Evolutionary conservation across 2,797 vertebrate genomes (phyloP).

Genomic region (Phrynocephalus guinanensis): DNA sequence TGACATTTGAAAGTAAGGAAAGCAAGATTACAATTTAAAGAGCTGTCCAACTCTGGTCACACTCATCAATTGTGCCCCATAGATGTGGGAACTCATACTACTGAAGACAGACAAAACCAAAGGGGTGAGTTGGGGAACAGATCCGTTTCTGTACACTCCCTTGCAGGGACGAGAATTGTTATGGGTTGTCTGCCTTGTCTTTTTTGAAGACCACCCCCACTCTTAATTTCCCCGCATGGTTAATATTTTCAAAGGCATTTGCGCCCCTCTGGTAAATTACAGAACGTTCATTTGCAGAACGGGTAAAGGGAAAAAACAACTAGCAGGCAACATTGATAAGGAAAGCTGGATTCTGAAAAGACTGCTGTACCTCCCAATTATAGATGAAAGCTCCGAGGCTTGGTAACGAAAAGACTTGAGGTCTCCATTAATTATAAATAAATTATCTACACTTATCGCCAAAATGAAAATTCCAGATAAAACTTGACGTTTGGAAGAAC

Average conservation of each 20-base stretch:
- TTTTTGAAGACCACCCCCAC: slow-evolving; percentile 32
- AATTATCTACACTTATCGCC: slow-evolving; percentile 72
- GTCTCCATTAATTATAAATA: slow-evolving; percentile 77
- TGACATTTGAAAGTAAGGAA: neutral
- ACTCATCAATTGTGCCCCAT: neutral
- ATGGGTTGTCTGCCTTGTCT: slow-evolving; percentile 17
- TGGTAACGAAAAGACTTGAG: slow-evolving; percentile 65
- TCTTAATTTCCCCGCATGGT: slow-evolving; percentile 41
- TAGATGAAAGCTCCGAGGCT: slow-evolving; percentile 61
- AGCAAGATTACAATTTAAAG: neutral
- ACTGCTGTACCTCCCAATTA: slow-evolving; percentile 65
- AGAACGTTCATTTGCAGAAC: slow-evolving; percentile 36
- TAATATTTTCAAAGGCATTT: slow-evolving; percentile 52
- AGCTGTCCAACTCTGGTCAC: neutral
- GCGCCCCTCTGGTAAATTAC: slow-evolving; percentile 48
- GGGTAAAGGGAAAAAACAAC: slow-evolving; percentile 46
- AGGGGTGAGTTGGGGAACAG: neutral
- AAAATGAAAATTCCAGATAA: slow-evolving; percentile 71
- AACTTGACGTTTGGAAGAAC: slow-evolving; percentile 67
- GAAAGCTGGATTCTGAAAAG: slow-evolving; percentile 50
- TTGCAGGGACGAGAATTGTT: neutral
- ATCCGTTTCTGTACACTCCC: neutral
- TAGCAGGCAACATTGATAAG: slow-evolving; percentile 61
- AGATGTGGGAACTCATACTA: neutral
- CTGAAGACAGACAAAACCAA: neutral